Percentiles rank a stretch among this genome's conserved stretches.
Conservation (phyloP, 2,797 vertebrate species). For the Sebastes trivittatus region DNA sequence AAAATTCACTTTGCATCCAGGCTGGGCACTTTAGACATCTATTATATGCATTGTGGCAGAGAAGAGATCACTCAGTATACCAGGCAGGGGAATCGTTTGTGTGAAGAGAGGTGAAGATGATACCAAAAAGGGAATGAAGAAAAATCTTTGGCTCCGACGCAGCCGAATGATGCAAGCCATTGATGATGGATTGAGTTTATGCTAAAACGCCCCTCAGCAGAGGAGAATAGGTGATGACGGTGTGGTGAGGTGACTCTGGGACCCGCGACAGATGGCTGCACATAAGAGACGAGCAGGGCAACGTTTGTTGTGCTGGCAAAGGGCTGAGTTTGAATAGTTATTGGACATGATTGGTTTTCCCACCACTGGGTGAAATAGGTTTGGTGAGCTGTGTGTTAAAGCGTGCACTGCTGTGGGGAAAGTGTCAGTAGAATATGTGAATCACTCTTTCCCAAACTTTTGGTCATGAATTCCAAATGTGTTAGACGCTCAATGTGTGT, state of each 20-base stretch:
- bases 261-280: conserved; percentile 36
- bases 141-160: background rate
- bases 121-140: background rate
- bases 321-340: conserved; percentile 35
- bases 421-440: conserved; percentile 28
- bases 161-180: conserved; percentile 3
- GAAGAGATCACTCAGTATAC: background rate
- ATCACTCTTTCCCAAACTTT: conserved; percentile 32
- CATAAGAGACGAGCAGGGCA: conserved; percentile 14
- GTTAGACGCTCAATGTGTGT: background rate
- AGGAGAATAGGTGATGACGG: conserved; percentile 19
- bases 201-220: background rate
- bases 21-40: background rate
- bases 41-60: background rate
- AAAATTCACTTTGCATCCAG: background rate
- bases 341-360: conserved; percentile 54
- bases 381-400: conserved; percentile 41
- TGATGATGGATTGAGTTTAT: conserved; percentile 18
- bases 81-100: background rate
- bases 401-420: conserved; percentile 24
- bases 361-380: conserved; percentile 35
- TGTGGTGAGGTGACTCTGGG: conserved; percentile 24
- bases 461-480: conserved; percentile 46
- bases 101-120: background rate
- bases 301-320: conserved; percentile 20